Base-by-base conservation (phyloP, 1,140 invertebrate genomes). In the Plodia interpunctella region DNA sequence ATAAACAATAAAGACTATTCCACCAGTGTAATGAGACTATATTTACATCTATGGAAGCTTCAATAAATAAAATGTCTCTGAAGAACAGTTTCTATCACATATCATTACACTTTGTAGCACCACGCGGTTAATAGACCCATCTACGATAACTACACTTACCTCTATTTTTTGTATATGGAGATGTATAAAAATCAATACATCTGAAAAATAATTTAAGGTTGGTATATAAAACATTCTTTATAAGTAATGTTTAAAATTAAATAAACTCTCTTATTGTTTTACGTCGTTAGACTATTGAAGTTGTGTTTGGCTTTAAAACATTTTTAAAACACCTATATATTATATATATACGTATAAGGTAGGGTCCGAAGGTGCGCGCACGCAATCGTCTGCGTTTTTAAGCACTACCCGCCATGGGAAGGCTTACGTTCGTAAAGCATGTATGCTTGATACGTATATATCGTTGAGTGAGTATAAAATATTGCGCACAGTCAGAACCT, bases 121-220 rank as follows among this genome's bases (percentile, higher is more conserved):
- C 86, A 87, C 86, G 76, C 86, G 67, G 81, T 88, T 88, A 86
- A 86, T 82, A 88, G 83, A 87, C 86, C 86, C 86, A 82, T 86
- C 86, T 87, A 88, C 81, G 63, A 76, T 73, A 80, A 66, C 86
- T 87, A 88, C 82, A 78, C 83, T 86, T 88, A 88, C 81, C 83
- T 74, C 77, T 87, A 86, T 84, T 82, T 44, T 79, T 85, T 87
- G 86, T 88, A 88, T 86, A 88, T 88, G 80, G 81, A 81, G 80
- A 81, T 79, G 81, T 88, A 88, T 88, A 88, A 88, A 88, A 88
- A 87, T 84, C 75, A 88, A 84, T 88, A 87, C 80, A 87, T 88
- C 86, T 87, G 86, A 87, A 88, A 87, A 88, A 86, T 87, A 82
- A 88, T 88, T 87, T 86, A 86, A 84, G 71, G 71, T 82, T 70